Percentiles rank a stretch among this genome's conserved stretches.
Evolutionary conservation across 2,113 vertebrate species (phyloP).

Genomic region (Menura novaehollandiae): DNA sequence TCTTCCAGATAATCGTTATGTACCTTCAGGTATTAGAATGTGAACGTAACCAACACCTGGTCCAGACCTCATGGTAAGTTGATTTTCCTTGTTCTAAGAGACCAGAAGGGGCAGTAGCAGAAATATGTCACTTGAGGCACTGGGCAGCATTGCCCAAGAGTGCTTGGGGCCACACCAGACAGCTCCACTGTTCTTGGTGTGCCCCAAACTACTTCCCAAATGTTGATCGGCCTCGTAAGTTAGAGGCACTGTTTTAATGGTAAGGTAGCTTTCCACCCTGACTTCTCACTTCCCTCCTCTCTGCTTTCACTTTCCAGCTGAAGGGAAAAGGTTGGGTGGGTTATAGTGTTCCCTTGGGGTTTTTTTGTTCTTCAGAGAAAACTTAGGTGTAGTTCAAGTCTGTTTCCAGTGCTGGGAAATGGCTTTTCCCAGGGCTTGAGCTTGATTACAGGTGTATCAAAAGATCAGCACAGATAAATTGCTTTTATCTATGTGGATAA

Average conservation of each 20-base stretch:
- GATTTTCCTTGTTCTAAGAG: conserved; percentile 69
- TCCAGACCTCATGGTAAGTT: conserved; percentile 90
- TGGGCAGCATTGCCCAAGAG: conserved; percentile 59
- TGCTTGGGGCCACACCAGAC: conserved; percentile 39
- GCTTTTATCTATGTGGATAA: neutral
- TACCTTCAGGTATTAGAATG: conserved; percentile 91
- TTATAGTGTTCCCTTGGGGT: neutral
- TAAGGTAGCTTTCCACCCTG: conserved; percentile 67
- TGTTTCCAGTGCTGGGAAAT: neutral
- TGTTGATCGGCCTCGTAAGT: conserved; percentile 61
- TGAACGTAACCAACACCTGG: conserved; percentile 85
- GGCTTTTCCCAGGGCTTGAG: neutral
- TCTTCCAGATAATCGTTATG: conserved; percentile 90
- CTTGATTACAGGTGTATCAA: neutral
- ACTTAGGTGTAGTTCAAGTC: neutral
- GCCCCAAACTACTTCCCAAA: conserved; percentile 57
- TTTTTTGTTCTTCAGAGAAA: neutral
- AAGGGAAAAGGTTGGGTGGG: neutral
- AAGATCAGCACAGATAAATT: neutral
- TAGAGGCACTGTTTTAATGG: conserved; percentile 67
- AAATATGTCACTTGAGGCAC: conserved; percentile 71
- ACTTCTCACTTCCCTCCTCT: conserved; percentile 17
- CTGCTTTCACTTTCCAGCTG: conserved; percentile 9
- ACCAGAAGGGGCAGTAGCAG: conserved; percentile 75
- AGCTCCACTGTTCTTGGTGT: conserved; percentile 54